phyloP scores from a whole-genome alignment of 2,113 vertebrate genomes.

The Puffinus mauretanicus region DNA sequence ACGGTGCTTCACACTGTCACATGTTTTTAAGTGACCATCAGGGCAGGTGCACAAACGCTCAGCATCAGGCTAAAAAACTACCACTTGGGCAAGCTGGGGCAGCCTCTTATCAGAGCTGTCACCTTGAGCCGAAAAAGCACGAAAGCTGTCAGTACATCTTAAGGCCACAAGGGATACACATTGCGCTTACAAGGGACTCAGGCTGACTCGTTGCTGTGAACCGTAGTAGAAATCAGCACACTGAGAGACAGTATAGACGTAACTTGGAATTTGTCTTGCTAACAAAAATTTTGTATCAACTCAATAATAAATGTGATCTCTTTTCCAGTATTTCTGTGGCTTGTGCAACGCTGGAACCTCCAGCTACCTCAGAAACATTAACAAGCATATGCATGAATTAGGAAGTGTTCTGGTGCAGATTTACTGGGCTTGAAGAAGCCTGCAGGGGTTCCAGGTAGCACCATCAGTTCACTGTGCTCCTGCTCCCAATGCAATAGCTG shows the following conservation, averaged over 20 bases:
- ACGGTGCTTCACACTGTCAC: background rate
- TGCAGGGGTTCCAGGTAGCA: background rate
- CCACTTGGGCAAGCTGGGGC: background rate
- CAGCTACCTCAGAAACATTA: background rate
- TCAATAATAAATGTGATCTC: background rate
- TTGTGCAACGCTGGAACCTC: background rate
- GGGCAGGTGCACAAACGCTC: background rate
- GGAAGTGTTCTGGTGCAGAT: background rate
- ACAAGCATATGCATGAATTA: rapidly evolving
- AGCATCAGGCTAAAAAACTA: background rate
- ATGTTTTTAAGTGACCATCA: background rate
- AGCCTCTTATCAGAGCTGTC: background rate
- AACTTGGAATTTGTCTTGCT: background rate
- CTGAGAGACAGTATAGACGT: background rate
- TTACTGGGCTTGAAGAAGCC: background rate
- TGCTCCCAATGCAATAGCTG: background rate
- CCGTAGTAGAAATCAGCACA: background rate
- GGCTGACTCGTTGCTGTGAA: background rate
- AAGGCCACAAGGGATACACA: background rate
- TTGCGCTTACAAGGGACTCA: background rate
- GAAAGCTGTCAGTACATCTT: background rate
- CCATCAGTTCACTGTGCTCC: background rate
- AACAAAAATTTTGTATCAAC: background rate
- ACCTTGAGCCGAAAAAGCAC: background rate
- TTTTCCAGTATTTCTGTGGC: background rate